phyloP scores from a whole-genome alignment of 2,888 invertebrate genomes.

The Xestobium rufovillosum region DNA sequence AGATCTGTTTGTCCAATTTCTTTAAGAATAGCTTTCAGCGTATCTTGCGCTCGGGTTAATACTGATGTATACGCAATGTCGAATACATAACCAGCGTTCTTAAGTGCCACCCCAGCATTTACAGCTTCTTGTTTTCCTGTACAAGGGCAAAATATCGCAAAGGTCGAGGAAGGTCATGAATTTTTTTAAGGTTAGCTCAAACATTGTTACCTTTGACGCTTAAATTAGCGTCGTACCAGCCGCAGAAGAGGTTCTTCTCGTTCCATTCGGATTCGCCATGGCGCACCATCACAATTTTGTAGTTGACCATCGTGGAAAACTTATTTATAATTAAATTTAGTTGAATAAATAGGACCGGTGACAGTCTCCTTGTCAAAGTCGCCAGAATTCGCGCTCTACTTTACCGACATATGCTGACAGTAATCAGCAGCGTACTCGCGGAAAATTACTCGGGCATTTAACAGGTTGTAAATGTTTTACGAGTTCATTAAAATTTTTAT shows the following conservation, averaged over 20 bases:
- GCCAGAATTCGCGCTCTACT: too few relatives aligned
- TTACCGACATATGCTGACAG: too few relatives aligned
- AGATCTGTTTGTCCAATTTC: constrained; percentile 51
- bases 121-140: constrained; percentile 53
- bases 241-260: constrained; percentile 54
- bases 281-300: constrained; percentile 55
- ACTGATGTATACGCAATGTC: constrained; percentile 58
- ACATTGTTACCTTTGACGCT: constrained; percentile 48
- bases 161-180: background rate
- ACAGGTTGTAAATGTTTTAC: too few relatives aligned
- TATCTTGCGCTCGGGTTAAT: constrained; percentile 55
- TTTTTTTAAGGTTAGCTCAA: background rate
- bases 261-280: constrained; percentile 62
- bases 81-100: constrained; percentile 50
- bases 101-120: constrained; percentile 55
- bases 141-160: constrained; percentile 14
- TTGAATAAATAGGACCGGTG: too few relatives aligned
- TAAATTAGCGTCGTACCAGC: constrained; percentile 56
- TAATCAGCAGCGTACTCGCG: too few relatives aligned
- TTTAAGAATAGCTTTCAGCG: constrained; percentile 50
- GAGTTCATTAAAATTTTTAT: too few relatives aligned
- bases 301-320: constrained; percentile 41
- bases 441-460: too few relatives aligned
- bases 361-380: too few relatives aligned
- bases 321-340: too few relatives aligned